Base-by-base conservation (phyloP, 2,113 vertebrate genomes). In the Delphinapterus leucas region DNA sequence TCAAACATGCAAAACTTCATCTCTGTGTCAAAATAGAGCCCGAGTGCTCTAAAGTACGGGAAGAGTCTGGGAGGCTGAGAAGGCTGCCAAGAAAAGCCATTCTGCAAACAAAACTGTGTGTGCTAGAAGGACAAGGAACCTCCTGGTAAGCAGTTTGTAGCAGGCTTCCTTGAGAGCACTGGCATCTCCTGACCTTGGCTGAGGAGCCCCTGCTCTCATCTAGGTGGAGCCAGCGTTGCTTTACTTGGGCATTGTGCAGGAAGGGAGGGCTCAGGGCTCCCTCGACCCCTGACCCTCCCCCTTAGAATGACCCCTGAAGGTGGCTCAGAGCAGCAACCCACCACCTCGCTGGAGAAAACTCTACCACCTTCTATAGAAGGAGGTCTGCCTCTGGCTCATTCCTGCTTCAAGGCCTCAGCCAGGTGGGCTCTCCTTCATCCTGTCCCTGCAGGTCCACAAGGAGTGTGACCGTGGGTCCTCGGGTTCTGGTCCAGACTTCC, bases 21-120 rank as follows among this genome's bases (percentile, higher is more conserved):
- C 53, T 74, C 70, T 61, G 36, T 71, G 60, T 96, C 89, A 97
- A 95, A 97, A 96, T 80, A 97, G 80, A 95, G 71, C 44, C 81
- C 18, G 61, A 95, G 60, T 74, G 74, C 71, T 94, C 88, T 53
- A 44, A 94, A 90, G 84, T 10, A 60, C 41, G 60, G 41, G 60
- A 82, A 41, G 33, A 92, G 80, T 84, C 97, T 87, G 65, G 83
- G 67, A 88, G 70, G 65, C 44, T 3, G 31, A 94, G 70, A 65
- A 53, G 87, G 44, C 80, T 88, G 84, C 93, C 97, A 94, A 92
- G 74, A 91, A 92, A 65, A 92, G 90, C 65, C 74, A 1, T 58
- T 84, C 88, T 85, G 90, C 61, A 96, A 93, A 97, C 47, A 95
- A 84, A 80, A 58, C n/a, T 26, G 49, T 53, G 76, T 61, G 68